phyloP scores from a whole-genome alignment of 2,888 invertebrate species.

The Bembecia ichneumoniformis region DNA sequence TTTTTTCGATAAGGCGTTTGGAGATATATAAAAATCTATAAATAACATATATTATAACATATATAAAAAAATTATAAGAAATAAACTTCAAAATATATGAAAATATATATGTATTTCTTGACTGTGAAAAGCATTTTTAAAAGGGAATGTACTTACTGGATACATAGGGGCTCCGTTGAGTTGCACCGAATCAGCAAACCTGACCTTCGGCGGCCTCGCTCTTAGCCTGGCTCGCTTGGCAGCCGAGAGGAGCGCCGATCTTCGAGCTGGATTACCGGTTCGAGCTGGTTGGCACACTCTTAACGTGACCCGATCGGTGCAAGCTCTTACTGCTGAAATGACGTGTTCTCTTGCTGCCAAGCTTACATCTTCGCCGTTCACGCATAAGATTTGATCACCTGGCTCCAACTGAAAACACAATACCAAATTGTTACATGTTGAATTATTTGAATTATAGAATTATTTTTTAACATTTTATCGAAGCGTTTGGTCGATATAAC shows the following conservation, averaged over 20 bases:
- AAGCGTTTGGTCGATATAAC: too few species aligned
- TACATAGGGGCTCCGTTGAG: slow-evolving; percentile 87
- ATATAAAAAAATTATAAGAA: too few species aligned
- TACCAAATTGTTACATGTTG: too few species aligned
- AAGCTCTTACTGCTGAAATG: slow-evolving; percentile 88
- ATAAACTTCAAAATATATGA: too few species aligned
- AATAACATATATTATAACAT: too few species aligned
- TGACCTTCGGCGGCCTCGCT: slow-evolving; percentile 85
- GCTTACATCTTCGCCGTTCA: slow-evolving; percentile 93
- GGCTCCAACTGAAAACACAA: slow-evolving; percentile 77
- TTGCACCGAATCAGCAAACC: slow-evolving; percentile 92
- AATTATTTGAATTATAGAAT: too few species aligned
- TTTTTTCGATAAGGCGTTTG: too few species aligned
- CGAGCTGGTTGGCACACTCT: slow-evolving; percentile 86
- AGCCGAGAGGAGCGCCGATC: slow-evolving; percentile 89
- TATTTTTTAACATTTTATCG: too few species aligned
- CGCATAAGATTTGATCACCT: slow-evolving; percentile 91
- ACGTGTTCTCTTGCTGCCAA: slow-evolving; percentile 89
- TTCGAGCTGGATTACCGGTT: slow-evolving; percentile 68
- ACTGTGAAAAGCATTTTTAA: too few species aligned
- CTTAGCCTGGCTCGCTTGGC: slow-evolving; percentile 88
- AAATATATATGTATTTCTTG: too few species aligned
- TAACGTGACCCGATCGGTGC: slow-evolving; percentile 80
- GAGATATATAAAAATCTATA: too few species aligned
- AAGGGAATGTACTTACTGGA: slow-evolving; percentile 69